These are phyloP conservation scores for Ditylenchus weischeri DNA, from an alignment of 2,888 invertebrate genomes.

Conservation along the genomic window DNA sequence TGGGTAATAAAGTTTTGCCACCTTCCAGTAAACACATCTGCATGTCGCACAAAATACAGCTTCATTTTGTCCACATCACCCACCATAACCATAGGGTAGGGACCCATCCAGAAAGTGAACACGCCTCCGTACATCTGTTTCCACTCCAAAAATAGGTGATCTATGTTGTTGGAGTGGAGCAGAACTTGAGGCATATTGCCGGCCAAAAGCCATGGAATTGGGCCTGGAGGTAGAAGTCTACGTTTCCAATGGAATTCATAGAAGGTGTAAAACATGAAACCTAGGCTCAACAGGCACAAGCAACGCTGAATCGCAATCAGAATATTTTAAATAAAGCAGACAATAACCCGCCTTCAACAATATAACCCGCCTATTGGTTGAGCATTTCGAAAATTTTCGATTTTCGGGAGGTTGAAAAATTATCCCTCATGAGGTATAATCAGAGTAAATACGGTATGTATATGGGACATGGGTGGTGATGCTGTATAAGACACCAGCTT, in stretches of 20 bases:
- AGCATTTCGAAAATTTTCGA: too few relatives aligned
- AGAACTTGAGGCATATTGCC: constrained; percentile 45
- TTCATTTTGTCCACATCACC: constrained; percentile 42
- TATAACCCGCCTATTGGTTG: too few relatives aligned
- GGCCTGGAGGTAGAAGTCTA: constrained; percentile 45
- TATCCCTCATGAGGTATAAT: too few relatives aligned
- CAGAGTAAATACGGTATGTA: too few relatives aligned
- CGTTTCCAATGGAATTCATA: constrained; percentile 50
- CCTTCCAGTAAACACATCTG: constrained; percentile 52
- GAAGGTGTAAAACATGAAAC: constrained; percentile 34
- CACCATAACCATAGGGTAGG: constrained; percentile 52
- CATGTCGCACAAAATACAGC: constrained; percentile 51
- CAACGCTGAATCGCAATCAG: too few relatives aligned
- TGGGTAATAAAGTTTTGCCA: constrained; percentile 57
- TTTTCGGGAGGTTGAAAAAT: too few relatives aligned
- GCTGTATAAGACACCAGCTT: too few relatives aligned
- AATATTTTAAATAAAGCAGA: too few relatives aligned
- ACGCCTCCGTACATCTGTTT: constrained; percentile 44
- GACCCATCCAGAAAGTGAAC: constrained; percentile 57
- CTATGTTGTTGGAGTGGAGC: constrained; percentile 32
- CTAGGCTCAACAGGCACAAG: constrained; percentile 8
- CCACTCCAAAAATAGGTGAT: constrained; percentile 42
- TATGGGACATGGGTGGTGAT: too few relatives aligned
- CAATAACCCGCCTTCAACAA: too few relatives aligned
- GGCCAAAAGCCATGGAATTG: constrained; percentile 44